These are phyloP conservation scores for Protomyctophum bolini DNA, from an alignment of 2,113 vertebrate species.

Conservation along the genomic window DNA sequence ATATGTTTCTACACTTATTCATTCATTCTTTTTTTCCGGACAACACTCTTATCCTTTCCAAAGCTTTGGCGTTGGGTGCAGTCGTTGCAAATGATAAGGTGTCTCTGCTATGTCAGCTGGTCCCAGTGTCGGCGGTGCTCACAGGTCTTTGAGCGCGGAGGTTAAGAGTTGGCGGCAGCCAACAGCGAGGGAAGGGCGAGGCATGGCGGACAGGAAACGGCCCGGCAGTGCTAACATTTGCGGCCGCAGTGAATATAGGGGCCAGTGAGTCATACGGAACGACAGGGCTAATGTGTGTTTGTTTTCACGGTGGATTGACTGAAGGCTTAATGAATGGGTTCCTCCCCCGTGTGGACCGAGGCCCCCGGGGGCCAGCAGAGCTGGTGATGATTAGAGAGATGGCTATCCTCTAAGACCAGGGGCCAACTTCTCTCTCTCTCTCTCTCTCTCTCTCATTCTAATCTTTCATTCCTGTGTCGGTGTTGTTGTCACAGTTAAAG, in stretches of 20 bases:
- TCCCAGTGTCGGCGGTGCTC: neutral
- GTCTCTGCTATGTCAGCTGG: neutral
- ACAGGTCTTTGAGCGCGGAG: neutral
- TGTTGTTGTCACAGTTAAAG: neutral
- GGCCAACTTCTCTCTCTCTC: slow-evolving; percentile 11
- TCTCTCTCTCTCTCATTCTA: neutral
- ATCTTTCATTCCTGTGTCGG: slow-evolving; percentile 5
- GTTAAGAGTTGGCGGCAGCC: slow-evolving; percentile 42
- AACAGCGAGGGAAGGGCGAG: slow-evolving; percentile 51
- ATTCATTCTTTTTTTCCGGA: neutral
- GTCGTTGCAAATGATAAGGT: slow-evolving; percentile 1
- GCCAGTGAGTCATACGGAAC: slow-evolving; percentile 44
- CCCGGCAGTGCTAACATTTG: slow-evolving; percentile 23
- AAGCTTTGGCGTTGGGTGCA: neutral
- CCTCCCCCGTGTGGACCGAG: slow-evolving; percentile 30
- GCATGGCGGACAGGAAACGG: slow-evolving; percentile 45
- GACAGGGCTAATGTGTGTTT: slow-evolving; percentile 33
- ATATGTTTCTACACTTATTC: neutral
- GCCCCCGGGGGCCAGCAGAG: slow-evolving; percentile 37
- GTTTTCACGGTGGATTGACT: slow-evolving; percentile 49
- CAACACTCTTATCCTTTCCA: neutral
- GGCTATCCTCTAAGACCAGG: slow-evolving; percentile 19
- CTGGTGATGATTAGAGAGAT: slow-evolving; percentile 44
- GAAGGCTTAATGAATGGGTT: slow-evolving; percentile 50
- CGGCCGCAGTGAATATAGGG: slow-evolving; percentile 20